These are phyloP conservation scores for Allobates femoralis DNA, from an alignment of 2,797 vertebrate species.

Conservation along the genomic window DNA sequence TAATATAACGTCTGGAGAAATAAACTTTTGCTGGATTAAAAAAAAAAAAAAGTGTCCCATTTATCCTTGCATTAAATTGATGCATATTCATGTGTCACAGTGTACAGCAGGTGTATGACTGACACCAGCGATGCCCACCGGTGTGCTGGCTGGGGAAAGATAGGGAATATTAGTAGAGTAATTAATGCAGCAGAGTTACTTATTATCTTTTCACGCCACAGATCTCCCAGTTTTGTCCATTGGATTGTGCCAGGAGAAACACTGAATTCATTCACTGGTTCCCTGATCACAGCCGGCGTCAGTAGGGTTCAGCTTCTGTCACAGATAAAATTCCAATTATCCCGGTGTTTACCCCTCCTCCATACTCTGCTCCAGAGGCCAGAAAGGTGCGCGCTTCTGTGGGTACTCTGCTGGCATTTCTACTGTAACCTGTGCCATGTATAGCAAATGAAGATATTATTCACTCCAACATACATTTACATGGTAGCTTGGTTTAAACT, in stretches of 20 bases:
- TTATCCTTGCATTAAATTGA: background rate
- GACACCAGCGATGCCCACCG: slow-evolving; percentile 25
- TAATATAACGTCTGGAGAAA: background rate
- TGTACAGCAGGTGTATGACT: slow-evolving; percentile 41
- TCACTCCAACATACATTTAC: background rate
- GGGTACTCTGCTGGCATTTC: background rate
- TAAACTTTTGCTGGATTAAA: background rate
- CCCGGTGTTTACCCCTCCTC: background rate
- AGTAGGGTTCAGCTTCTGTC: slow-evolving; percentile 56
- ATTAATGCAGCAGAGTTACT: slow-evolving; percentile 46
- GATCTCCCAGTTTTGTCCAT: slow-evolving; percentile 25
- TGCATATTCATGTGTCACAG: slow-evolving; percentile 10
- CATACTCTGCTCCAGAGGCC: background rate
- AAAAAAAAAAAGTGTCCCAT: background rate
- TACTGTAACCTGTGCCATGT: background rate
- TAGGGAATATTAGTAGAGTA: slow-evolving; percentile 48
- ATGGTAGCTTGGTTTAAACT: background rate
- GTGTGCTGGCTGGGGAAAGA: slow-evolving; percentile 24
- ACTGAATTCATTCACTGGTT: slow-evolving; percentile 30
- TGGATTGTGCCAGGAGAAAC: slow-evolving; percentile 37
- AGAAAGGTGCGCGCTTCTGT: background rate
- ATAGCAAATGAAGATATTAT: slow-evolving; percentile 33
- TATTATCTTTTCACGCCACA: slow-evolving; percentile 40
- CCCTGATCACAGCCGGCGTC: slow-evolving; percentile 33
- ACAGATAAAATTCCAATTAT: slow-evolving; percentile 30